A percentile compares a stretch with the other conserved stretches of the same genome.
Conservation (phyloP, 2,888 invertebrate species). For the Oligia fasciuncula region DNA sequence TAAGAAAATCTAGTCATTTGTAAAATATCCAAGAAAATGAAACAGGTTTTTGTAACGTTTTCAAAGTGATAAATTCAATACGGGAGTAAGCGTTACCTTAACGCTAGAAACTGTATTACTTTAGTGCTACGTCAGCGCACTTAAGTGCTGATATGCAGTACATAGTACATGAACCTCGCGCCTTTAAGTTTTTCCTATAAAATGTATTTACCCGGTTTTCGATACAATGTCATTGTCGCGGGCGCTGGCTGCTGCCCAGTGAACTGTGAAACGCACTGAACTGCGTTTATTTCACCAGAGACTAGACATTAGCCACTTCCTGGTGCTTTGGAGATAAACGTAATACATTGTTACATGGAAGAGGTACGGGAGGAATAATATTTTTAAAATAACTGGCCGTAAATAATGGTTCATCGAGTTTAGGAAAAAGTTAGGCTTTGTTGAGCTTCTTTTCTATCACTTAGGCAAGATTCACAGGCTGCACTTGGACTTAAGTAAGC, state of each 20-base stretch:
- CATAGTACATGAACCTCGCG: constrained; percentile 12
- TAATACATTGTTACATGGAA: constrained; percentile 9
- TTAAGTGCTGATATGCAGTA: background rate
- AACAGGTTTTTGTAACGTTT: background rate
- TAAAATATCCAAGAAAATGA: background rate
- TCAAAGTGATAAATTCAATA: background rate
- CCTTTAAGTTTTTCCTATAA: constrained; percentile 2
- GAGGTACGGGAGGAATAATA: background rate
- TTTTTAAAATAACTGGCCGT: background rate
- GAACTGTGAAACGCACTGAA: constrained; percentile 51
- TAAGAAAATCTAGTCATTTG: too few relatives aligned
- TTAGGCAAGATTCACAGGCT: background rate
- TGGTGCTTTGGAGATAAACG: constrained; percentile 11
- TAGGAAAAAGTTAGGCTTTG: too few relatives aligned
- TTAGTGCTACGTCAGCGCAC: constrained; percentile 1
- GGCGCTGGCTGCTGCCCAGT: constrained; percentile 23
- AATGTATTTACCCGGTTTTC: constrained; percentile 21
- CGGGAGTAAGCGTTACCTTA: background rate
- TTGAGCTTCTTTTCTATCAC: background rate
- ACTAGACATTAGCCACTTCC: constrained; percentile 31
- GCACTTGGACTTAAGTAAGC: background rate
- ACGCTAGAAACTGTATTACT: background rate
- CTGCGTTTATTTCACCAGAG: constrained; percentile 32
- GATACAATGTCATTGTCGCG: constrained; percentile 26
- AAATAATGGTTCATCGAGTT: background rate